A percentile compares a stretch with the other conserved stretches of the same genome.
Evolutionary conservation across 1,140 invertebrate species (phyloP).

Genomic region (Dreissena polymorpha): DNA sequence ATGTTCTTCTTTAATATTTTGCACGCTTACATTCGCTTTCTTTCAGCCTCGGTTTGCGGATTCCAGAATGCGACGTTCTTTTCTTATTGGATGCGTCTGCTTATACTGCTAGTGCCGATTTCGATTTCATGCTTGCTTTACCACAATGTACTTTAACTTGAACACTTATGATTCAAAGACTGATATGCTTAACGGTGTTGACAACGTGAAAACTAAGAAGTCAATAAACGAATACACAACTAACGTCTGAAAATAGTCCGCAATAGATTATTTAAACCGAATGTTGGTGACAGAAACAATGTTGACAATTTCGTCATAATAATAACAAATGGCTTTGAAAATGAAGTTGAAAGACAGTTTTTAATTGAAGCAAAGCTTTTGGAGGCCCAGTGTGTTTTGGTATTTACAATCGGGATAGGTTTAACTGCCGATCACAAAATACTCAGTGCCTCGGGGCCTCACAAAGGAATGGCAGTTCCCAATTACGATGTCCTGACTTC

Average conservation of each 20-base stretch:
- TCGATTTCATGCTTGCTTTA: constrained; percentile 64
- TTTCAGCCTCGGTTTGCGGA: constrained; percentile 35
- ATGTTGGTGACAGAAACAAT: constrained; percentile 60
- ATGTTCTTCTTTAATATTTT: background rate
- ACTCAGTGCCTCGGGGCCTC: no score
- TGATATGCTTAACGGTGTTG: constrained; percentile 57
- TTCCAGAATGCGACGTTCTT: constrained; percentile 69
- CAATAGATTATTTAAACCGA: constrained; percentile 52
- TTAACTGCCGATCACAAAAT: constrained; percentile 10
- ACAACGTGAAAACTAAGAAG: constrained; percentile 29
- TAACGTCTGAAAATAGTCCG: constrained; percentile 46
- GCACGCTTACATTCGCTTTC: constrained; percentile 13
- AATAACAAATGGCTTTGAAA: constrained; percentile 67
- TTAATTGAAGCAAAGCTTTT: constrained; percentile 59
- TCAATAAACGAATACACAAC: constrained; percentile 51
- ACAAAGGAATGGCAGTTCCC: no score
- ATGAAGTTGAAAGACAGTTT: constrained; percentile 60
- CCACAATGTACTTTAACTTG: constrained; percentile 64
- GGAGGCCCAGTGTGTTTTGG: constrained; percentile 53
- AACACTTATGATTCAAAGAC: constrained; percentile 51
- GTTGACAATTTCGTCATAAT: constrained; percentile 63
- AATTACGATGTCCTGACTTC: no score
- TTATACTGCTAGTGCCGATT: constrained; percentile 65
- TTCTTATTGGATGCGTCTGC: constrained; percentile 72
- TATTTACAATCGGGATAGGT: constrained; percentile 70